Conservation (phyloP, 2,888 invertebrate genomes). For the Cataglyphis cursor region DNA sequence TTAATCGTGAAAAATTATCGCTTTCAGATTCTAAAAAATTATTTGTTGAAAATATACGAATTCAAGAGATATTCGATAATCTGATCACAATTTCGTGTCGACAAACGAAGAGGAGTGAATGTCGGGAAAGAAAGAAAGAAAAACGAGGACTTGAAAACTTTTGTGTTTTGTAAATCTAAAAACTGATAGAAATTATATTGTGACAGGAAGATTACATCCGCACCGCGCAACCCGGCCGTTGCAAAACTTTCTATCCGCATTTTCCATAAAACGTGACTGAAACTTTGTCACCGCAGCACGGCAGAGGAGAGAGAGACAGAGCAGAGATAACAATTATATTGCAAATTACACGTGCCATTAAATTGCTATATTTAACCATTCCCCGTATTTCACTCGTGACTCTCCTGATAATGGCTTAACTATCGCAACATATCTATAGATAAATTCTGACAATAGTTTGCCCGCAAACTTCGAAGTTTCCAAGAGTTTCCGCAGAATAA, state of each 20-base stretch:
- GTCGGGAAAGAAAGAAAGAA: neutral
- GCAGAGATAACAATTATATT: slow-evolving; percentile 16
- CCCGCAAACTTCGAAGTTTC: neutral
- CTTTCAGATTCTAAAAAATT: neutral
- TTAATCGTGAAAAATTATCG: neutral
- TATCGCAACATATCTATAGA: too few relatives aligned
- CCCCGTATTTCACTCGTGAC: neutral
- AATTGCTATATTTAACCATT: neutral
- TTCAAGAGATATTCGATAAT: neutral
- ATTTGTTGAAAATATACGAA: neutral
- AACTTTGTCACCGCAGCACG: neutral
- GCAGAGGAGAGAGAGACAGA: neutral
- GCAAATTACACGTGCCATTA: neutral
- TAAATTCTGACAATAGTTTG: neutral
- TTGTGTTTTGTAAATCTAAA: neutral
- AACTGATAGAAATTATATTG: neutral
- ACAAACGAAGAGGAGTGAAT: neutral
- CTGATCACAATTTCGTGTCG: neutral
- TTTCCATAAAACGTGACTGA: slow-evolving; percentile 27
- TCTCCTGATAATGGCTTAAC: neutral
- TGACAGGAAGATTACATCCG: slow-evolving; percentile 17
- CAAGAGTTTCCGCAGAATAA: neutral
- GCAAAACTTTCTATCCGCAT: slow-evolving; percentile 20
- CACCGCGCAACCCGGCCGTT: neutral
- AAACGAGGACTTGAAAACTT: neutral